Percentiles rank a stretch among this genome's conserved stretches.
Conservation (phyloP, 2,888 invertebrate species). For the Acleris literana region DNA sequence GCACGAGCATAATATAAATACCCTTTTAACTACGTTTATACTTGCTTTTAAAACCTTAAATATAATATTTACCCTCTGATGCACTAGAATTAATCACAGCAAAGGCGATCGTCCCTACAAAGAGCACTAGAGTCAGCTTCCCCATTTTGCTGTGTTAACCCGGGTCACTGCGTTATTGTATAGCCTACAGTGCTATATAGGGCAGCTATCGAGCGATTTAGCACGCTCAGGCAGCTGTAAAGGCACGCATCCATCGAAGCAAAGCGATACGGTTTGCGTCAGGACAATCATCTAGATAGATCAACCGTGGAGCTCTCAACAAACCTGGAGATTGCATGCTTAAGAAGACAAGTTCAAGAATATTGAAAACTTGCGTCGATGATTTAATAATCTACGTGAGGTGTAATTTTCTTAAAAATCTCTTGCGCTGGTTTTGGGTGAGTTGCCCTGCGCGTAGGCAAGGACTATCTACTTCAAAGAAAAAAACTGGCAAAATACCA, state of each 20-base stretch:
- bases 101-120: slow-evolving; percentile 23
- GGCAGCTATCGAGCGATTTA: slow-evolving; percentile 44
- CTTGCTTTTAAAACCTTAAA: neutral
- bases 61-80: slow-evolving; percentile 10
- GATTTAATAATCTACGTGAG: too few species aligned
- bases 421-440: too few species aligned
- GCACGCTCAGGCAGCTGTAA: slow-evolving; percentile 51
- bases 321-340: too few species aligned
- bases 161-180: slow-evolving; percentile 30
- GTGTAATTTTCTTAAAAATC: too few species aligned
- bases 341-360: neutral
- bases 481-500: too few species aligned
- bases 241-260: slow-evolving; percentile 47
- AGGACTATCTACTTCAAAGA: too few species aligned
- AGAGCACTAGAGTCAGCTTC: slow-evolving; percentile 36
- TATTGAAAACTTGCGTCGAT: too few species aligned
- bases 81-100: slow-evolving; percentile 23
- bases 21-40: neutral
- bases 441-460: too few species aligned
- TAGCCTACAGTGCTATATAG: slow-evolving; percentile 42
- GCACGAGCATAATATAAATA: too few species aligned
- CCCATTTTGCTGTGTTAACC: slow-evolving; percentile 39
- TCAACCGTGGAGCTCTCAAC: neutral
- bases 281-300: slow-evolving; percentile 10
- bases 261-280: slow-evolving; percentile 30